Evolutionary conservation across 2,113 vertebrate species (phyloP).

Genomic region (Oreochromis niloticus): DNA sequence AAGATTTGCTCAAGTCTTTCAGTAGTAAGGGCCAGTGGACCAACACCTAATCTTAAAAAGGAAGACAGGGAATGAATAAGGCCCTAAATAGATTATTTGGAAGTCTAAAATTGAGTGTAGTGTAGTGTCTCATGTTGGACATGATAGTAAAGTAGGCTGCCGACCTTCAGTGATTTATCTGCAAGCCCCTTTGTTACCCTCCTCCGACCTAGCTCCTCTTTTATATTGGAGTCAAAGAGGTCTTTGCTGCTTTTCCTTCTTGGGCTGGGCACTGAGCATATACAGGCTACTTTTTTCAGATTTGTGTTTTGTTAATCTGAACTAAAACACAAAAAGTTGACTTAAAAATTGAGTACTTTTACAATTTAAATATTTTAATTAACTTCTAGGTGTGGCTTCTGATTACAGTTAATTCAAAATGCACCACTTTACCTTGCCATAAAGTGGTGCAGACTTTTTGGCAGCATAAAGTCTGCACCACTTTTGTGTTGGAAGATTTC

Average conservation of each 20-base stretch:
- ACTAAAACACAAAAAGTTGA: neutral
- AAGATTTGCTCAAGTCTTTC: neutral
- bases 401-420: neutral
- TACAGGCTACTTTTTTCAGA: neutral
- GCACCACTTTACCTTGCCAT: neutral
- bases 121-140: neutral
- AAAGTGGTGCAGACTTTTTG: neutral
- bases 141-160: neutral
- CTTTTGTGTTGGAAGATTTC: neutral
- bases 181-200: neutral
- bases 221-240: neutral
- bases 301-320: neutral
- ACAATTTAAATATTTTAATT: neutral
- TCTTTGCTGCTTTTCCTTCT: neutral
- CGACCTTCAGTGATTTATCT: neutral
- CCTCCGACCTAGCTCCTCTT: neutral
- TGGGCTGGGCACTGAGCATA: neutral
- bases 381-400: neutral
- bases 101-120: neutral
- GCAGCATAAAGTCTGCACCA: neutral
- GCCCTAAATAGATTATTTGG: neutral
- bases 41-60: neutral
- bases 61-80: neutral
- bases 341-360: neutral
- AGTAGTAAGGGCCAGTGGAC: neutral